Conservation (phyloP, 2,113 vertebrate genomes). For the Cyanoderma ruficeps region DNA sequence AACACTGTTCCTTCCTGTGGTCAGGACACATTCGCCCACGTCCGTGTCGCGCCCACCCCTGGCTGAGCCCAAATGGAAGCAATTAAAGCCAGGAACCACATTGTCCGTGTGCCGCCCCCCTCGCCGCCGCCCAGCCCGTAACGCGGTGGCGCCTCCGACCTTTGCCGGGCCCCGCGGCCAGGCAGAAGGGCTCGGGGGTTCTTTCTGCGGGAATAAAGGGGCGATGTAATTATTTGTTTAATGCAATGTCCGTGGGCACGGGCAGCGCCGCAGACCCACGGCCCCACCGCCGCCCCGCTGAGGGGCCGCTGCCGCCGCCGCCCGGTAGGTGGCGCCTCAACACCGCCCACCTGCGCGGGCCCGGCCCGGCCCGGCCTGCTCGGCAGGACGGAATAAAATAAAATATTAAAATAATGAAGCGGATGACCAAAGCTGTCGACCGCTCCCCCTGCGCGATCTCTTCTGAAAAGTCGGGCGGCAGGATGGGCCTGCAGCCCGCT, state of each 20-base stretch:
- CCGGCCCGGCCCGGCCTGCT: background rate
- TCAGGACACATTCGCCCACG: constrained; percentile 28
- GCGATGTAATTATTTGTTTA: background rate
- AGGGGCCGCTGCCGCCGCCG: background rate
- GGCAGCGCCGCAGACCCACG: background rate
- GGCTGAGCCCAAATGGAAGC: constrained; percentile 59
- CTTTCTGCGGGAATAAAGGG: background rate
- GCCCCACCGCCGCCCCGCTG: background rate
- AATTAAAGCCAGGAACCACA: constrained; percentile 36
- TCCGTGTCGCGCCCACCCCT: constrained; percentile 3
- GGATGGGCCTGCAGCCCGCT: background rate
- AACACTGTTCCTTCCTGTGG: constrained; percentile 24
- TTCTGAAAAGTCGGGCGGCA: background rate
- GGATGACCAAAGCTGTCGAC: background rate
- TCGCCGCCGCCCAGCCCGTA: background rate
- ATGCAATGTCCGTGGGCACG: accelerated
- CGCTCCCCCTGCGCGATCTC: background rate
- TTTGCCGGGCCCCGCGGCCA: background rate
- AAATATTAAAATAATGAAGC: background rate
- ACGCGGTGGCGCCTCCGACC: background rate
- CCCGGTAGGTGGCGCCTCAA: constrained; percentile 78
- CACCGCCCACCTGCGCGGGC: constrained; percentile 68
- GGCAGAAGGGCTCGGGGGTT: background rate
- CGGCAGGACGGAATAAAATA: background rate
- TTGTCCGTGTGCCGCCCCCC: background rate